Conservation (phyloP, 2,113 vertebrate species). For the Pantherophis guttatus region DNA sequence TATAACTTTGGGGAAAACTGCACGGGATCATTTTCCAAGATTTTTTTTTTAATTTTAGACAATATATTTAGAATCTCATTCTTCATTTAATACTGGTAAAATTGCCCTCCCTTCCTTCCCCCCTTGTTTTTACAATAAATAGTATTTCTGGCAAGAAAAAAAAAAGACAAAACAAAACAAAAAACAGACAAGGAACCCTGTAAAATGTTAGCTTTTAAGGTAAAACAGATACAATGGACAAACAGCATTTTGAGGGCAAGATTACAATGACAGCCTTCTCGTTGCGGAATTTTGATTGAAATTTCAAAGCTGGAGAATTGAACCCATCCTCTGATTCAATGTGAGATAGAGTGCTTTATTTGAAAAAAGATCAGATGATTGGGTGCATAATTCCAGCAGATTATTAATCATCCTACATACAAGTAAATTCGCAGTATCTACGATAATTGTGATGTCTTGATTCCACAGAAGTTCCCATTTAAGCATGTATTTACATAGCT, state of each 20-base stretch:
- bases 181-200: neutral
- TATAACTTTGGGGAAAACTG: neutral
- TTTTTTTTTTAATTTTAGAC: neutral
- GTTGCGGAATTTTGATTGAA: neutral
- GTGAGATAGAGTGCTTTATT: neutral
- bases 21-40: neutral
- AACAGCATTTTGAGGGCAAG: neutral
- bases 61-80: neutral
- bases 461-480: neutral
- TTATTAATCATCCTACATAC: neutral
- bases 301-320: neutral
- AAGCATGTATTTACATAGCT: neutral
- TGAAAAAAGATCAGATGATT: neutral
- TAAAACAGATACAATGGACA: neutral
- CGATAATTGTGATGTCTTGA: slow-evolving; percentile 12
- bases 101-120: neutral
- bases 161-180: neutral
- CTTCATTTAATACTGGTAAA: neutral
- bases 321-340: neutral
- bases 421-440: slow-evolving; percentile 1
- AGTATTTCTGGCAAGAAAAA: neutral
- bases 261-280: neutral
- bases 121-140: neutral
- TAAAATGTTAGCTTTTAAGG: neutral
- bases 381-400: neutral